Evolutionary conservation across 2,113 vertebrate species (phyloP).

Genomic region (sheep (Ovis aries)): DNA sequence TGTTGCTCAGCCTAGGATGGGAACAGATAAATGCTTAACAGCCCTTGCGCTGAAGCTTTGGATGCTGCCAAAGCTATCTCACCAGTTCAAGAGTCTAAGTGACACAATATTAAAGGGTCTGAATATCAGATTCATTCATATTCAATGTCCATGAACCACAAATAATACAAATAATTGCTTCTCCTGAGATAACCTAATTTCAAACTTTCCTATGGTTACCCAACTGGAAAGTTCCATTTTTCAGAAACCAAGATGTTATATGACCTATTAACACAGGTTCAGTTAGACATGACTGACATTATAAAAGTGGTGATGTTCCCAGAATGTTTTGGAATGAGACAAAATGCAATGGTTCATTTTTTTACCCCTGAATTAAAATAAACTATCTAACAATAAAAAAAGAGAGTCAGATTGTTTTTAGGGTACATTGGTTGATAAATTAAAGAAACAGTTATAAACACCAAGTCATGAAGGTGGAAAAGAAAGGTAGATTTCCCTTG

Average conservation of each 20-base stretch:
- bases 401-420: neutral
- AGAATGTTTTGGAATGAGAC: neutral
- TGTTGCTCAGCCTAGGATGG: conserved; percentile 34
- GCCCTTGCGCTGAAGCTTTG: neutral
- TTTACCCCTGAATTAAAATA: neutral
- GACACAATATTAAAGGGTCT: neutral
- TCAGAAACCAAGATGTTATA: neutral
- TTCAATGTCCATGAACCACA: neutral
- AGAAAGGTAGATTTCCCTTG: neutral
- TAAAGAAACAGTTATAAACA: neutral
- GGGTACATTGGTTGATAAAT: neutral
- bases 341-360: neutral
- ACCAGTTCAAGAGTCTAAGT: neutral
- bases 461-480: neutral
- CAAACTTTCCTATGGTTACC: neutral
- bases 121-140: neutral
- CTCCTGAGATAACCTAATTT: neutral
- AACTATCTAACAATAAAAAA: neutral
- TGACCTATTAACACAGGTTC: neutral
- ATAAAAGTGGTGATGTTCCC: neutral
- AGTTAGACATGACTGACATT: neutral
- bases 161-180: neutral
- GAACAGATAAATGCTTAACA: conserved; percentile 12
- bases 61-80: neutral
- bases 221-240: neutral